Base-by-base conservation (phyloP, 1,140 invertebrate genomes). In the Leptinotarsa undecemlineata region DNA sequence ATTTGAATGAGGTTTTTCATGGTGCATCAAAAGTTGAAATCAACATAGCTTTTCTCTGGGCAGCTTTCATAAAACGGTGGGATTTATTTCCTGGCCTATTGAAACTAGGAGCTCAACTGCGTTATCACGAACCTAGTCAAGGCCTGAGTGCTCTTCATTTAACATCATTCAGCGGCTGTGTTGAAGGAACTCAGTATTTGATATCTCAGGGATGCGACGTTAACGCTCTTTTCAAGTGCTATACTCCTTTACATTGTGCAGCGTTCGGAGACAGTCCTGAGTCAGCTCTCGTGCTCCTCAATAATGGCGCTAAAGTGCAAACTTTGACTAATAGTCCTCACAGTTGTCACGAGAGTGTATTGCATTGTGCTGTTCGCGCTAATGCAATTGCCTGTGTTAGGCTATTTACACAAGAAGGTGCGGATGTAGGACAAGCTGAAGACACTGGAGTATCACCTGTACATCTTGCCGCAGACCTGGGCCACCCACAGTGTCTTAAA, bases 211-310 rank as follows among this genome's bases (percentile, higher is more conserved):
- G 91, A 2, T 89, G 90, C 63, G 90, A 91, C 81, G 87, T 94
- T 4, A 91, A 92, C 85, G 85, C 88, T 23, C 87, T 88, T 76
- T 88, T 89, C 72, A 91, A 91, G 84, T 90, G 88, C 76, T 92
- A 91, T 80, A 91, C 91, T 1, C 92, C 93, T 1, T 87, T 94
- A 73, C 93, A 95, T 84, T 94, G 92, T 81, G 93, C 93, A 5
- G 93, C 93, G 33, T 93, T 94, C 81, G 93, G 93, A 1, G 92
- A 94, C 82, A 91, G 92, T 57, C 86, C 89, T 6, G 91, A 92
- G 81, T 91, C 92, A 11, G 90, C 91, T 68, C 90, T 90, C 83
- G 87, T 93, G 74, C 87, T 95, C 47, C 86, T 94, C 63, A 89
- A 90, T 21, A 88, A 89, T 68, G 91, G 91, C 8, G 89, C 91